A percentile compares a stretch with the other conserved stretches of the same genome.
phyloP scores from a whole-genome alignment of 2,113 vertebrate genomes.

The Clarias gariepinus region DNA sequence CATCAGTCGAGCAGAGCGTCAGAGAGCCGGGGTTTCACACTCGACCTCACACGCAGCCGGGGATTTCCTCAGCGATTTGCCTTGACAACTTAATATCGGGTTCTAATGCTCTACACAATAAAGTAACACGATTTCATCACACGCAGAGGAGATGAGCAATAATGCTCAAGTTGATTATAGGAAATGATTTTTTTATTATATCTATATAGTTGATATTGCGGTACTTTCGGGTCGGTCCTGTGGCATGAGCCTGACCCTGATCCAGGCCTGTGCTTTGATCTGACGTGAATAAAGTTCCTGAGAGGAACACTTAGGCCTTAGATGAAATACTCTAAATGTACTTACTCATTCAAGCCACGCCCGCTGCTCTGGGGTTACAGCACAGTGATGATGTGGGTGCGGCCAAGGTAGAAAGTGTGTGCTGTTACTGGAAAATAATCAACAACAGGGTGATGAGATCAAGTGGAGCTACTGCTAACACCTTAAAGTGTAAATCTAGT shows the following conservation, averaged over 20 bases:
- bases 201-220: neutral
- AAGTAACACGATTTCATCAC: neutral
- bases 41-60: neutral
- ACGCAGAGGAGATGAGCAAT: neutral
- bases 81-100: slow-evolving; percentile 11
- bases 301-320: neutral
- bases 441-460: too few species aligned
- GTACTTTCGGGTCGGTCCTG: neutral
- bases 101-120: neutral
- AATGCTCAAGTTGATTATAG: neutral
- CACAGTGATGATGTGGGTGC: neutral
- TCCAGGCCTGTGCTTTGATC: neutral
- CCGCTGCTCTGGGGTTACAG: too few species aligned
- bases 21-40: neutral
- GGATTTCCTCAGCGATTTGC: neutral
- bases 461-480: too few species aligned
- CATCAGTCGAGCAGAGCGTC: rapidly evolving
- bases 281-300: neutral
- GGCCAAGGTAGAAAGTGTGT: too few species aligned
- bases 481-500: too few species aligned
- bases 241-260: neutral
- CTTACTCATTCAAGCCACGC: neutral
- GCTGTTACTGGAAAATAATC: too few species aligned
- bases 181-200: neutral
- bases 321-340: neutral